Percentiles rank a stretch among this genome's conserved stretches.
These are phyloP conservation scores for Sicus ferrugineus DNA, from an alignment of 2,888 invertebrate genomes.

Conservation along the genomic window DNA sequence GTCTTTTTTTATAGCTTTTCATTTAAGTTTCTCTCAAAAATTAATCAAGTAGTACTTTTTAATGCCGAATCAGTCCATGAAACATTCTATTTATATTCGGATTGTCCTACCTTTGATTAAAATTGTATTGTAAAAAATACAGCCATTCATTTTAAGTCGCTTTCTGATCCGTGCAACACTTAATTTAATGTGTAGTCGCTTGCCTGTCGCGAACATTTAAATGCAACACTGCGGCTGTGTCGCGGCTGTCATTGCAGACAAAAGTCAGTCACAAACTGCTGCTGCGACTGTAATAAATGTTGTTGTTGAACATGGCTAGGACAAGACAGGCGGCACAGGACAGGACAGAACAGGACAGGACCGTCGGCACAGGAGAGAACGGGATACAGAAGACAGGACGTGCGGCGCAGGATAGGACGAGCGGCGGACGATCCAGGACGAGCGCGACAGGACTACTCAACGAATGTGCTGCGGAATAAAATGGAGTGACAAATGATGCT, in stretches of 20 bases:
- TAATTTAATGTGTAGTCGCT: background rate
- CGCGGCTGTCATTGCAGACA: background rate
- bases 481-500: slow-evolving; percentile 64
- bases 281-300: too few species aligned
- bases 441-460: slow-evolving; percentile 24
- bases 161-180: background rate
- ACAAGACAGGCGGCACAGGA: too few species aligned
- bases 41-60: background rate
- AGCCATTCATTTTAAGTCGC: too few species aligned
- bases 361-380: background rate
- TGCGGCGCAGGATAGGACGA: slow-evolving; percentile 25
- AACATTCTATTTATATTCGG: background rate
- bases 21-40: background rate
- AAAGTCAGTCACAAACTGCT: too few species aligned
- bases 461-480: slow-evolving; percentile 45
- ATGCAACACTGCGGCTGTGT: background rate
- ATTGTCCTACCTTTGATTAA: background rate
- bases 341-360: too few species aligned
- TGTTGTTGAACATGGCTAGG: too few species aligned
- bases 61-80: background rate
- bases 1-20: background rate
- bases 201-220: background rate
- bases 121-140: too few species aligned
- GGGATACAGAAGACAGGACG: background rate
- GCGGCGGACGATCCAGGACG: slow-evolving; percentile 11